Conservation (phyloP, 2,888 invertebrate species). For the Leptinotarsa juncta region DNA sequence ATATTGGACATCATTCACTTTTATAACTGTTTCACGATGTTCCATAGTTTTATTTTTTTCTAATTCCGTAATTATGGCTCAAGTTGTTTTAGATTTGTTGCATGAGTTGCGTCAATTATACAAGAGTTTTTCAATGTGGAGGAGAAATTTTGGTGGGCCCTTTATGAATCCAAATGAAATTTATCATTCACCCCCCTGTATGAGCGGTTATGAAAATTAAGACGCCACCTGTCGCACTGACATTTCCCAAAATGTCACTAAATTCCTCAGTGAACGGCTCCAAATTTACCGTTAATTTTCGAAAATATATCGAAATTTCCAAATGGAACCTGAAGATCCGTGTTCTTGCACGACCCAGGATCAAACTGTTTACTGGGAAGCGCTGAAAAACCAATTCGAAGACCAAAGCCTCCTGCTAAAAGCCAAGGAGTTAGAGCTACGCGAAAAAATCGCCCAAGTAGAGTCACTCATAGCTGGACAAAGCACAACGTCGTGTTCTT, state of each 20-base stretch:
- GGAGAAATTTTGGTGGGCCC: neutral
- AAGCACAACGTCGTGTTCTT: slow-evolving; percentile 5
- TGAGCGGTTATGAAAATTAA: neutral
- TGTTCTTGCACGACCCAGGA: slow-evolving; percentile 11
- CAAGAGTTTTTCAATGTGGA: no score
- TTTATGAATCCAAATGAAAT: neutral
- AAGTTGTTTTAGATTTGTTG: no score
- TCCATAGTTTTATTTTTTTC: no score
- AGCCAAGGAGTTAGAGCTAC: slow-evolving; percentile 38
- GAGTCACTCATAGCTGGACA: slow-evolving; percentile 30
- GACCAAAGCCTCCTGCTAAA: slow-evolving; percentile 36
- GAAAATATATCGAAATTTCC: neutral
- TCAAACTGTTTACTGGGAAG: slow-evolving; percentile 36
- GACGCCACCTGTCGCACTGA: slow-evolving; percentile 11
- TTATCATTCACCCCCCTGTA: neutral
- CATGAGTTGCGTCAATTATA: no score
- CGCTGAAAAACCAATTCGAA: slow-evolving; percentile 36
- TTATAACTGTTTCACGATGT: no score
- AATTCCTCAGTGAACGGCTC: slow-evolving; percentile 13
- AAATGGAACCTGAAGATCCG: slow-evolving; percentile 32
- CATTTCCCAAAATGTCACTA: slow-evolving; percentile 20
- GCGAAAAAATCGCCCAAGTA: slow-evolving; percentile 39
- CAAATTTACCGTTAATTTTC: slow-evolving; percentile 19
- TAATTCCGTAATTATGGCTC: no score
- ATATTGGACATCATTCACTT: no score